Evolutionary conservation across 1,140 invertebrate genomes (phyloP).

Genomic region (Idris sp.): DNA sequence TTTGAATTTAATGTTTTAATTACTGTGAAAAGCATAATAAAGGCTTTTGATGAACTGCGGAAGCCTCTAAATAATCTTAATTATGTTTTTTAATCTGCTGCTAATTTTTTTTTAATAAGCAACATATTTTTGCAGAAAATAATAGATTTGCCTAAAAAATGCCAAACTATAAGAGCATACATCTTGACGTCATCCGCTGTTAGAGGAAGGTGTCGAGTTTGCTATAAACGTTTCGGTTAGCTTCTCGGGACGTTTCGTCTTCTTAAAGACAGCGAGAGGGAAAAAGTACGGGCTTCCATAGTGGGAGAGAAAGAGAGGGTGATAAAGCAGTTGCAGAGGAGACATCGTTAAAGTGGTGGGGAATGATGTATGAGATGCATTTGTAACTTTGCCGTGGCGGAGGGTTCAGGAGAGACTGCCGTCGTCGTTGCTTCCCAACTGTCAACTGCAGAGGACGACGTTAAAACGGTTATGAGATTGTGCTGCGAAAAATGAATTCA

Average conservation of each 20-base stretch:
- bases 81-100: no score
- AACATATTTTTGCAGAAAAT: no score
- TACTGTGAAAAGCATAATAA: constrained; percentile 16
- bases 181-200: constrained; percentile 13
- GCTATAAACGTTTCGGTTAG: constrained; percentile 40
- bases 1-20: constrained; percentile 17
- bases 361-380: constrained; percentile 63
- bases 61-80: no score
- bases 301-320: constrained; percentile 28
- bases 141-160: no score
- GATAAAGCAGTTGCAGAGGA: constrained; percentile 45
- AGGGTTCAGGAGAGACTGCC: constrained; percentile 39
- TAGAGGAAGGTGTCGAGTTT: constrained; percentile 25
- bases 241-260: constrained; percentile 40
- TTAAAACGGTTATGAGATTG: constrained; percentile 66
- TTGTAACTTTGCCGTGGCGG: constrained; percentile 52
- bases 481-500: constrained; percentile 64
- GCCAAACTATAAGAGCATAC: constrained; percentile 9
- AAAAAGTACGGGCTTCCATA: neutral
- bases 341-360: constrained; percentile 44
- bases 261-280: constrained; percentile 30
- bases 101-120: no score
- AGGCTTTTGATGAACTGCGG: constrained; percentile 31
- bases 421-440: constrained; percentile 59
- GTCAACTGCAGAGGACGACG: constrained; percentile 62